Evolutionary conservation across 2,113 vertebrate species (phyloP).

Genomic region (Triplophysa siluroides): DNA sequence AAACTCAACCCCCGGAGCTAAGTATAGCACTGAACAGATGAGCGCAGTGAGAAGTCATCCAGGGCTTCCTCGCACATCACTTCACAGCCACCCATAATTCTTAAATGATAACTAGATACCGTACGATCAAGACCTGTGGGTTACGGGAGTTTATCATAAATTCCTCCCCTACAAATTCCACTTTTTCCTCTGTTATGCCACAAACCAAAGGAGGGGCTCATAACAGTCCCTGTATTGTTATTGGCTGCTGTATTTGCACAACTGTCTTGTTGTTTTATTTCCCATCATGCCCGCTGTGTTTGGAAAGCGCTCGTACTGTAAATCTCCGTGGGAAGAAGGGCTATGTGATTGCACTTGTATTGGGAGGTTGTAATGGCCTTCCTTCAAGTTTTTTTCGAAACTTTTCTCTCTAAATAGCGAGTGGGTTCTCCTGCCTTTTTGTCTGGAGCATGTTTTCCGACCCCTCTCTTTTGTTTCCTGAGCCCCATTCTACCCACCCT

Average conservation of each 20-base stretch:
- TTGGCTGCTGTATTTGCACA: conserved; percentile 67
- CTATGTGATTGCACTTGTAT: conserved; percentile 61
- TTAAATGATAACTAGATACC: not conserved
- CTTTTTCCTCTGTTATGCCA: not conserved
- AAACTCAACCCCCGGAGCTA: conserved; percentile 25
- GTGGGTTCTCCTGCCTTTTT: conserved; percentile 65
- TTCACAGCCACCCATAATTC: not conserved
- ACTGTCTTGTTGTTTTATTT: conserved; percentile 55
- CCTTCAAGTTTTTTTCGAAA: conserved; percentile 58
- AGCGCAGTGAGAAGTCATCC: not conserved
- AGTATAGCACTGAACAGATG: conserved; percentile 20
- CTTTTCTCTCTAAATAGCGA: conserved; percentile 60
- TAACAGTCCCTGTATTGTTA: conserved; percentile 38
- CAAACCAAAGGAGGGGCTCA: not conserved
- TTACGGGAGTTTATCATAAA: not conserved
- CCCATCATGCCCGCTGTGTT: conserved; percentile 60
- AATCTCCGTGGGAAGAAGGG: conserved; percentile 78
- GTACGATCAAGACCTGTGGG: not conserved
- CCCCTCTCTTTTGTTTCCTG: conserved; percentile 53
- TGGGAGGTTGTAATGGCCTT: conserved; percentile 71
- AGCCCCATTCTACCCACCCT: conserved; percentile 25
- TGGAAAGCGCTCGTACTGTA: conserved; percentile 68
- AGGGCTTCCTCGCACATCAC: not conserved
- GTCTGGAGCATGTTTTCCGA: conserved; percentile 67
- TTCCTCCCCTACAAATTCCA: no score